A percentile compares a stretch with the other conserved stretches of the same genome.
These are phyloP conservation scores for Indri indri DNA, from an alignment of 2,113 vertebrate species.

Conservation along the genomic window DNA sequence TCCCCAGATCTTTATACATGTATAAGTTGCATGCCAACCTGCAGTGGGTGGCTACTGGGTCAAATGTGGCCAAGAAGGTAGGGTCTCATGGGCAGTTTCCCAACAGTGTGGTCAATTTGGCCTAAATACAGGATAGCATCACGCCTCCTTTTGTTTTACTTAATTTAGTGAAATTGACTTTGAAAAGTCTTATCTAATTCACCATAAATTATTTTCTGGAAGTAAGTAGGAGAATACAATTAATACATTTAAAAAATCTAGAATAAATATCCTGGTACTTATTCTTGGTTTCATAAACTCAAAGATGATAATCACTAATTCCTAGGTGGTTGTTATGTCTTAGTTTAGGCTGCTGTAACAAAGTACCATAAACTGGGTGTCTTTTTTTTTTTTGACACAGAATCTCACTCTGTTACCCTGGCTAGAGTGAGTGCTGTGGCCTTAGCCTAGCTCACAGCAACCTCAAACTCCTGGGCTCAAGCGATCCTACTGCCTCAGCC, in stretches of 20 bases:
- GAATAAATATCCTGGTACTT: background rate
- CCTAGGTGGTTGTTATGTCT: background rate
- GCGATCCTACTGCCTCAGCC: too few relatives aligned
- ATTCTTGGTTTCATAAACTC: background rate
- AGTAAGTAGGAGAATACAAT: background rate
- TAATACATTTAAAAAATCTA: background rate
- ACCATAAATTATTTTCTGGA: background rate
- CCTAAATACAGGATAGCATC: background rate
- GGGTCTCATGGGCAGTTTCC: background rate
- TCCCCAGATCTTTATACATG: background rate
- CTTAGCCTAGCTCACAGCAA: too few relatives aligned
- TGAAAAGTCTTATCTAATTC: background rate
- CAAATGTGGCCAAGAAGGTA: background rate
- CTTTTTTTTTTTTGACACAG: too few relatives aligned
- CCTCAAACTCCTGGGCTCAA: too few relatives aligned
- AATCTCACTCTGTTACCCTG: too few relatives aligned
- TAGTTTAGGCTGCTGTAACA: background rate
- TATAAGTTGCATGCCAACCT: too few relatives aligned
- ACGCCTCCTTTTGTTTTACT: background rate
- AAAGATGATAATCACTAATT: background rate
- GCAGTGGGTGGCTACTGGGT: background rate
- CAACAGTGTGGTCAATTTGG: background rate
- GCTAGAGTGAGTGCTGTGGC: too few relatives aligned
- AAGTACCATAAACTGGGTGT: background rate
- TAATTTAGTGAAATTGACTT: background rate